Conservation (phyloP, 2,113 vertebrate species). For the Pagrus major region DNA sequence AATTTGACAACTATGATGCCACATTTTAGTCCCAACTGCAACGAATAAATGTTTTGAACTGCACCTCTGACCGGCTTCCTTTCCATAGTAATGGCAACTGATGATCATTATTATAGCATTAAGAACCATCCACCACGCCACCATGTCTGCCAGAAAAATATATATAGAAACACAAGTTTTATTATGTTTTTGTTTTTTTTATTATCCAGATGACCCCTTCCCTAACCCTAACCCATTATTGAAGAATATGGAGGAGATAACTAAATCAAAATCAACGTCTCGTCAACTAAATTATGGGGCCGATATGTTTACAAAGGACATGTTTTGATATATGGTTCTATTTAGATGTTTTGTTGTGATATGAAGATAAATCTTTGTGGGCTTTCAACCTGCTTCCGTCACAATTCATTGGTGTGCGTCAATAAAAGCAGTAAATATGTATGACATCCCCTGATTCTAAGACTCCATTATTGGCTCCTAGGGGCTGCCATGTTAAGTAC, state of each 20-base stretch:
- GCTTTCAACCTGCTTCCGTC: not conserved
- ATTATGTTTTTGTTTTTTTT: too few species aligned
- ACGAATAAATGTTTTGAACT: too few species aligned
- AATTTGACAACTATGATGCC: too few species aligned
- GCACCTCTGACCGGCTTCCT: too few species aligned
- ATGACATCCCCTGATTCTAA: not conserved
- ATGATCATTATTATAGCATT: too few species aligned
- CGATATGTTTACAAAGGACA: not conserved
- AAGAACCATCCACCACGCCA: not conserved
- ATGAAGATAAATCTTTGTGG: not conserved
- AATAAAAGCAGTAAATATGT: not conserved
- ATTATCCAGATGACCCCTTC: too few species aligned
- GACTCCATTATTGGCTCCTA: not conserved
- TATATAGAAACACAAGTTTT: too few species aligned
- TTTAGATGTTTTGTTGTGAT: not conserved
- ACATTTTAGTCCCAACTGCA: too few species aligned
- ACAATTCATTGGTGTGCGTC: not conserved
- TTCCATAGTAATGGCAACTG: too few species aligned
- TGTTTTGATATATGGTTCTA: not conserved
- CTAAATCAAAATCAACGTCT: not conserved
- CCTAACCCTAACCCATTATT: too few species aligned
- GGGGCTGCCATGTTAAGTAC: not conserved
- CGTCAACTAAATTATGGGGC: not conserved
- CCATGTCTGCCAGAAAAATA: too few species aligned
- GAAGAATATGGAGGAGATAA: not conserved